A percentile compares a stretch with the other conserved stretches of the same genome.
These are phyloP conservation scores for Chloroceryle amazona DNA, from an alignment of 2,797 vertebrate species.

Conservation along the genomic window DNA sequence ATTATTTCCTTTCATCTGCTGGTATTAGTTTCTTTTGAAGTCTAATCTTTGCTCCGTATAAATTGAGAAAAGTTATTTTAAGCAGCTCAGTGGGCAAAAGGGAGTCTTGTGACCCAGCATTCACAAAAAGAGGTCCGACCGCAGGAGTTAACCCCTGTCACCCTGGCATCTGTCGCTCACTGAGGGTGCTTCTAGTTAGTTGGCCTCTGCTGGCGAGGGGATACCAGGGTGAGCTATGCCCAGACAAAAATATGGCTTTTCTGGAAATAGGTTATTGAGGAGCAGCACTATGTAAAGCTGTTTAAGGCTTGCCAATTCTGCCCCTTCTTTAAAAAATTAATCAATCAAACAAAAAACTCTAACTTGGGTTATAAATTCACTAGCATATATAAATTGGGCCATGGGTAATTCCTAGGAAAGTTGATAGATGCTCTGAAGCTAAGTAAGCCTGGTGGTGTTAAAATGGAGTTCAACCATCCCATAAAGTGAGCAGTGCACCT, in stretches of 20 bases:
- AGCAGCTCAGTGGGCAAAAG: slow-evolving; percentile 73
- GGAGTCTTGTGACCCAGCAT: background rate
- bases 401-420: background rate
- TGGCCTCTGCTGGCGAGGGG: background rate
- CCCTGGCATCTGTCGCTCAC: background rate
- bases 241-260: background rate
- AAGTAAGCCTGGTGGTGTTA: background rate
- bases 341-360: background rate
- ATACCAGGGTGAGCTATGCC: background rate
- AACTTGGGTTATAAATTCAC: background rate
- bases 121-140: background rate
- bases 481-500: background rate
- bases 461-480: background rate
- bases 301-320: background rate
- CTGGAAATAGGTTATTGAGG: background rate
- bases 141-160: background rate
- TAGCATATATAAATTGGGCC: background rate
- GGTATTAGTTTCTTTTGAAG: slow-evolving; percentile 77
- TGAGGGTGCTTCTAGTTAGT: background rate
- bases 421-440: background rate
- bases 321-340: background rate
- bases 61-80: slow-evolving; percentile 80
- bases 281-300: background rate
- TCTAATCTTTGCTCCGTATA: slow-evolving; percentile 82
- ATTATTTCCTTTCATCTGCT: slow-evolving; percentile 83